A percentile compares a stretch with the other conserved stretches of the same genome.
Evolutionary conservation across 2,113 vertebrate genomes (phyloP).

Genomic region (Pleuronectes platessa): DNA sequence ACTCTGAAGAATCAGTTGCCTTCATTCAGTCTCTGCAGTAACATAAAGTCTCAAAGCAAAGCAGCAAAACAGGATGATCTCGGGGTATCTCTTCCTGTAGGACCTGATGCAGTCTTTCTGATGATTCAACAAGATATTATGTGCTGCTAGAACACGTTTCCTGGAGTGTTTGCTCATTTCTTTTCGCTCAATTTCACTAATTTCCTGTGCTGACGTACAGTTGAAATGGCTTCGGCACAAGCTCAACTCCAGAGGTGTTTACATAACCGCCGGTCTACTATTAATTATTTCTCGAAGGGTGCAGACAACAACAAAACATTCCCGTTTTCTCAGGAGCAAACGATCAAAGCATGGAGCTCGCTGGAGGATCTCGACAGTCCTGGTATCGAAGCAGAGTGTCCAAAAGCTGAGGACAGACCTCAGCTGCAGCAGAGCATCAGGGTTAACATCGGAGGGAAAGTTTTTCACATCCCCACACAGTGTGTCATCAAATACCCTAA

Average conservation of each 20-base stretch:
- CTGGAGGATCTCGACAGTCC: conserved; percentile 61
- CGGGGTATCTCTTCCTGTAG: conserved; percentile 3
- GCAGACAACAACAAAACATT: conserved; percentile 56
- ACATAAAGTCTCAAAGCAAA: conserved; percentile 2
- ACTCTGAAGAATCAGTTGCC: conserved; percentile 6
- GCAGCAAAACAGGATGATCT: conserved; percentile 29
- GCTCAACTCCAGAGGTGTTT: conserved; percentile 26
- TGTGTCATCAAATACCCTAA: conserved; percentile 74
- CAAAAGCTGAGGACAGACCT: conserved; percentile 1
- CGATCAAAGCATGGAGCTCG: conserved; percentile 81
- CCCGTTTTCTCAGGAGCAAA: conserved; percentile 71
- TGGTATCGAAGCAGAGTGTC: not conserved
- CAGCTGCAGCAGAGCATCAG: conserved; percentile 63
- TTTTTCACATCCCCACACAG: conserved; percentile 78
- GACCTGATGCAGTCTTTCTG: not conserved
- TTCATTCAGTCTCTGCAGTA: conserved; percentile 5
- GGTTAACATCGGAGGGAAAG: conserved; percentile 82
- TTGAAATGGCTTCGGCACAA: conserved; percentile 39
- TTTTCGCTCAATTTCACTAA: conserved; percentile 7
- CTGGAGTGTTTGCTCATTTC: conserved; percentile 10
- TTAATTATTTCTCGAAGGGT: conserved; percentile 51
- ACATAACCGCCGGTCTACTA: conserved; percentile 50
- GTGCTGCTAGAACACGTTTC: conserved; percentile 1
- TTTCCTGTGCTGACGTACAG: conserved; percentile 29
- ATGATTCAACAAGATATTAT: not conserved